Evolutionary conservation across 1,140 invertebrate genomes (phyloP).

Genomic region (Zaprionus taronus): DNA sequence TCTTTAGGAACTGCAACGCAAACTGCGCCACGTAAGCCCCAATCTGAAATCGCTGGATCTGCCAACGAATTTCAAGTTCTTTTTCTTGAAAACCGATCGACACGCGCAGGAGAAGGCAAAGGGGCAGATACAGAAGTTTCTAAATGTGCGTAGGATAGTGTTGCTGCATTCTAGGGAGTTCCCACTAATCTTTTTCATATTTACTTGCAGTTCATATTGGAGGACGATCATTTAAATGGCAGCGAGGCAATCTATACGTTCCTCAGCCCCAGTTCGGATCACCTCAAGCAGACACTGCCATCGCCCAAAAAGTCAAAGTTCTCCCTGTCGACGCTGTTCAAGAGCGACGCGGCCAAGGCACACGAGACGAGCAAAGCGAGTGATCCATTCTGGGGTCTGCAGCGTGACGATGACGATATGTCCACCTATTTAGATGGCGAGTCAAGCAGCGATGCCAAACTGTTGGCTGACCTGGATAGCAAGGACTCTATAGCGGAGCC

Average conservation of each 20-base stretch:
- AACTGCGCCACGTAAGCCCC: conserved; percentile 91
- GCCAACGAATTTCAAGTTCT: conserved; percentile 91
- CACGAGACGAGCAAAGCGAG: conserved; percentile 63
- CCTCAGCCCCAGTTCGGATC: conserved; percentile 94
- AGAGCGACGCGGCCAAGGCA: conserved; percentile 87
- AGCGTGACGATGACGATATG: conserved; percentile 89
- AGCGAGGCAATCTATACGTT: conserved; percentile 95
- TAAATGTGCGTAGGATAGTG: conserved; percentile 87
- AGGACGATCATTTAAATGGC: conserved; percentile 93
- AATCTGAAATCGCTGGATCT: conserved; percentile 92
- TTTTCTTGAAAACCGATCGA: conserved; percentile 91
- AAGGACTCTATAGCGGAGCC: conserved; percentile 95
- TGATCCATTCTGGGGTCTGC: conserved; percentile 83
- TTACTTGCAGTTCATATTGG: conserved; percentile 89
- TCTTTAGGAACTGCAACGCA: conserved; percentile 91
- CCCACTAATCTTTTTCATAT: neutral
- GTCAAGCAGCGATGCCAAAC: conserved; percentile 84
- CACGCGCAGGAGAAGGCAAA: conserved; percentile 93
- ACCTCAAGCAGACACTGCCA: conserved; percentile 91
- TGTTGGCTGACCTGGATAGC: conserved; percentile 86
- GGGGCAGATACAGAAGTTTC: conserved; percentile 92
- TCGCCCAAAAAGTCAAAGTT: conserved; percentile 93
- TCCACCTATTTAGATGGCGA: conserved; percentile 89
- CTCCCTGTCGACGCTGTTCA: conserved; percentile 93
- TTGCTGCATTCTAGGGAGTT: neutral